Evolutionary conservation across 2,113 vertebrate genomes (phyloP).

Genomic region (Dermatemys mawii): DNA sequence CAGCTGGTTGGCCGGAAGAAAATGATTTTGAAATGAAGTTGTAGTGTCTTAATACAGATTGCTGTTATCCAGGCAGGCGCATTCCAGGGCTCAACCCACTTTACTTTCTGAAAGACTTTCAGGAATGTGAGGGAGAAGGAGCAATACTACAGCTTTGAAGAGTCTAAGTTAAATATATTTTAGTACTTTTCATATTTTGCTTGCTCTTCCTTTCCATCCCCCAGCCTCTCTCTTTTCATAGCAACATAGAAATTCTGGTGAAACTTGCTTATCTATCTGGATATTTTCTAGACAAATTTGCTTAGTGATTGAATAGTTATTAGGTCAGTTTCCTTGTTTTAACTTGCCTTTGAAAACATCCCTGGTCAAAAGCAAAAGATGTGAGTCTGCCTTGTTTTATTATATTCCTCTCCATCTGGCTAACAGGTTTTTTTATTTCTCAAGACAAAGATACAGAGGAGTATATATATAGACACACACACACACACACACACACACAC

Average conservation of each 20-base stretch:
- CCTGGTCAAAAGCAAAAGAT: background rate
- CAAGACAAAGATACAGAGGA: background rate
- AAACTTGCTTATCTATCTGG: background rate
- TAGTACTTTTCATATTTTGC: background rate
- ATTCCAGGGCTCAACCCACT: conserved; percentile 13
- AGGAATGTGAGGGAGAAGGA: conserved; percentile 64
- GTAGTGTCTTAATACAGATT: conserved; percentile 57
- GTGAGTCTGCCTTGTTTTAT: background rate
- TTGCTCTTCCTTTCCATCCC: conserved; percentile 4
- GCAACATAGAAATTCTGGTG: background rate
- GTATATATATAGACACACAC: no score
- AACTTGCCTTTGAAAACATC: background rate
- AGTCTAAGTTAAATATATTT: conserved; percentile 28
- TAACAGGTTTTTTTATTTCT: background rate
- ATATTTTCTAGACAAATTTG: conserved; percentile 2
- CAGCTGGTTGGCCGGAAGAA: conserved; percentile 70
- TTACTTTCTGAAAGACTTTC: conserved; percentile 8
- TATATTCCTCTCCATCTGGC: background rate
- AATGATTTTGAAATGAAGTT: conserved; percentile 67
- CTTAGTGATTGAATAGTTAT: background rate
- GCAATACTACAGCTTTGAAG: conserved; percentile 15
- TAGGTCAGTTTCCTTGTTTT: background rate
- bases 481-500: background rate
- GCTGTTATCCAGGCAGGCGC: conserved; percentile 32
- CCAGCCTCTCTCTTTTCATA: conserved; percentile 3